These are phyloP conservation scores for Drosophila mauritiana DNA, from an alignment of 1,140 invertebrate species.

Conservation along the genomic window DNA sequence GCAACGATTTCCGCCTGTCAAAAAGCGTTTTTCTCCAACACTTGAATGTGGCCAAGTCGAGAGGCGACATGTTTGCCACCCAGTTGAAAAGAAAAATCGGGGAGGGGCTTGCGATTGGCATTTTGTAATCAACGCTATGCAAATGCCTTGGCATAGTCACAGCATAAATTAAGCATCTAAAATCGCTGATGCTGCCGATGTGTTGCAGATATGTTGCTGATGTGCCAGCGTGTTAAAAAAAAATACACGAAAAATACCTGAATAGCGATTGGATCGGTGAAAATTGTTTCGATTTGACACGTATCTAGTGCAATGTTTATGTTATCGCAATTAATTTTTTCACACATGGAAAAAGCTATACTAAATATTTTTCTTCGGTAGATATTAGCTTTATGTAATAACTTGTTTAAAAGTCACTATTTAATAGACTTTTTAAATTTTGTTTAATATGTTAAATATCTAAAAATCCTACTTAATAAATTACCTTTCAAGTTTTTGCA, in stretches of 20 bases:
- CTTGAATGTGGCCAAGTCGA: conserved; percentile 50
- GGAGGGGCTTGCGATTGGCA: conserved; percentile 59
- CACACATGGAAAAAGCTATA: neutral
- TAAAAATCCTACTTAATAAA: too few species aligned
- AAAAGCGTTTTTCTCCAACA: conserved; percentile 69
- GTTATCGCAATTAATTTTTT: conserved; percentile 27
- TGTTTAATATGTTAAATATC: too few species aligned
- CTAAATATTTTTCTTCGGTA: too few species aligned
- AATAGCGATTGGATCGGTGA: conserved; percentile 55
- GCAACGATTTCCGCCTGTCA: conserved; percentile 72
- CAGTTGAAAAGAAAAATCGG: conserved; percentile 16
- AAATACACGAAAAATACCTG: conserved; percentile 27
- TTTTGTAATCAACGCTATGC: conserved; percentile 81
- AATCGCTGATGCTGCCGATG: conserved; percentile 45
- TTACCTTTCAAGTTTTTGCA: neutral
- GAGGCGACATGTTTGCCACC: conserved; percentile 44
- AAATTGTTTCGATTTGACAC: conserved; percentile 72
- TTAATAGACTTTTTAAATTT: too few species aligned
- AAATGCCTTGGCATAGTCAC: conserved; percentile 56
- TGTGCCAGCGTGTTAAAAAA: conserved; percentile 16
- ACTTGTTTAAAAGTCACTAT: too few species aligned
- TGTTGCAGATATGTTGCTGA: conserved; percentile 29
- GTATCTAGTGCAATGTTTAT: conserved; percentile 47
- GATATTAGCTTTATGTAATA: too few species aligned
- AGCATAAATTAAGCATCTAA: conserved; percentile 76